A percentile compares a stretch with the other conserved stretches of the same genome.
Conservation (phyloP, 64 coral and sea anemone species). For the Orbicella faveolata region DNA sequence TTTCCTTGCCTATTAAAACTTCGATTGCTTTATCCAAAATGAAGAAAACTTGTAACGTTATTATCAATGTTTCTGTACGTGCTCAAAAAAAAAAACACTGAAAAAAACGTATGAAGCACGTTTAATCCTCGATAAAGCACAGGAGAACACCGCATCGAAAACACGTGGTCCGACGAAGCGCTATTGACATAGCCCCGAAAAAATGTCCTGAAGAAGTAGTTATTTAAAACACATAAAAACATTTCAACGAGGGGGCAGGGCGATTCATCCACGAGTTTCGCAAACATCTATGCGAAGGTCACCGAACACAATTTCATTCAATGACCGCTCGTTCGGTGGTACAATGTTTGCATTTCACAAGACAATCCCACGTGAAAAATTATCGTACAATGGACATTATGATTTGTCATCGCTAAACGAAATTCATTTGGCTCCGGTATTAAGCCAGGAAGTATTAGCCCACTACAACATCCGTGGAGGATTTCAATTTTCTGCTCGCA, state of each 20-base stretch:
- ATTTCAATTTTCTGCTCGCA: neutral
- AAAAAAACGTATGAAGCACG: no score
- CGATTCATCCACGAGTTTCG: neutral
- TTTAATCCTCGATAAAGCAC: no score
- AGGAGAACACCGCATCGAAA: neutral
- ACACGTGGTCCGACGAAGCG: neutral
- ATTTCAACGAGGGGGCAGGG: slow-evolving; percentile 1
- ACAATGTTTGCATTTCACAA: neutral
- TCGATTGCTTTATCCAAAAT: neutral
- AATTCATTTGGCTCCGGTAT: neutral
- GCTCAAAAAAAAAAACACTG: no score
- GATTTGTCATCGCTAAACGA: neutral
- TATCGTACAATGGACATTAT: neutral
- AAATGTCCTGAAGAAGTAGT: neutral
- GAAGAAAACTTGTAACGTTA: neutral
- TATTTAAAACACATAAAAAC: neutral
- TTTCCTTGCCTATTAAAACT: neutral
- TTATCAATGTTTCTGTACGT: neutral
- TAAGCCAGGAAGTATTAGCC: slow-evolving; percentile 20
- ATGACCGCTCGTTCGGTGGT: neutral
- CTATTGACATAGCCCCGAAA: no score
- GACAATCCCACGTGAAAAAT: slow-evolving; percentile 4
- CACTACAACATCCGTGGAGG: slow-evolving; percentile 30
- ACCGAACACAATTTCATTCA: neutral
- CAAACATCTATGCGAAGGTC: neutral